These are phyloP conservation scores for Sclerodermus sp. DNA, from an alignment of 2,888 invertebrate species.

Conservation along the genomic window DNA sequence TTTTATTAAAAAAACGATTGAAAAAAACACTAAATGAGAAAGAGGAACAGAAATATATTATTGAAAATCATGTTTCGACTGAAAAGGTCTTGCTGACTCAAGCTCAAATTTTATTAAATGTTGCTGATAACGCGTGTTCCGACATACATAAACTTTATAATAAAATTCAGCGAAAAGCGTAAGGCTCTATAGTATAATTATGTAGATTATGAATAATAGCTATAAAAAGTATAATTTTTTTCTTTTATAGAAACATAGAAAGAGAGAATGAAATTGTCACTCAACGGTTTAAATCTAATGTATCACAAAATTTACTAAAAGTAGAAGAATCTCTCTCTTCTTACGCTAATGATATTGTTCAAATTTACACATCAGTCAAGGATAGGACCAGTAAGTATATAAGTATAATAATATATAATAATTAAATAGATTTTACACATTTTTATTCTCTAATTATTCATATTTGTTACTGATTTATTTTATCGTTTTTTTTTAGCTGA, in stretches of 20 bases:
- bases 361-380: conserved; percentile 40
- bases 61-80: conserved; percentile 66
- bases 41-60: conserved; percentile 69
- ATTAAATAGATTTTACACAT: no score
- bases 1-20: no score
- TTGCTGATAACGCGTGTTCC: conserved; percentile 65
- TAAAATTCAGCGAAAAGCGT: conserved; percentile 58
- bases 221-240: neutral
- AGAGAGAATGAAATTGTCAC: conserved; percentile 43
- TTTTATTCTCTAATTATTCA: neutral
- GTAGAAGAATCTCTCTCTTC: conserved; percentile 39
- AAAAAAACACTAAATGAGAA: conserved; percentile 56
- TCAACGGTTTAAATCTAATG: conserved; percentile 38
- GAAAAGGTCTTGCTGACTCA: conserved; percentile 67
- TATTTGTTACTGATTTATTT: conserved; percentile 26
- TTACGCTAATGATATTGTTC: conserved; percentile 35
- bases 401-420: neutral
- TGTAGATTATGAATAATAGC: neutral
- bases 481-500: no score
- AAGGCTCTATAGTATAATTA: conserved; percentile 13
- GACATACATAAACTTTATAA: conserved; percentile 70
- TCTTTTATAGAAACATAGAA: conserved; percentile 40
- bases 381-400: conserved; percentile 28
- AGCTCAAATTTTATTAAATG: conserved; percentile 65
- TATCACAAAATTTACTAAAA: conserved; percentile 33